These are phyloP conservation scores for Manis crassicaudata DNA, from an alignment of 2,797 vertebrate species.

Conservation along the genomic window DNA sequence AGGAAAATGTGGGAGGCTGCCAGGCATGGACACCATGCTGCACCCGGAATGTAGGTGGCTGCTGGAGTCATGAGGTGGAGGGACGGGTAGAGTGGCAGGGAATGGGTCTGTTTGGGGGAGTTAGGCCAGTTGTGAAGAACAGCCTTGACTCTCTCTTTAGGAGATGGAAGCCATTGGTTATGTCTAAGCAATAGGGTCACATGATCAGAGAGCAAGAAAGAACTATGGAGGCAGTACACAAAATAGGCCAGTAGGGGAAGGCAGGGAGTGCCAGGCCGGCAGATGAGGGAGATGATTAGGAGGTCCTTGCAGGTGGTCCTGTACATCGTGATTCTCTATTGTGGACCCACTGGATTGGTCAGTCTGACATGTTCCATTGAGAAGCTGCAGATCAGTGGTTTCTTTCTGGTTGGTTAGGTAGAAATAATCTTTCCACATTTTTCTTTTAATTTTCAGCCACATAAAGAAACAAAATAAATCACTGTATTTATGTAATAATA, in stretches of 20 bases:
- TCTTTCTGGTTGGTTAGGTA: not conserved
- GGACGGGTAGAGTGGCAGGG: not conserved
- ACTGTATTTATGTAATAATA: not conserved
- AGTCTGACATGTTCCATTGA: not conserved
- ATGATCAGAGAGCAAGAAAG: not conserved
- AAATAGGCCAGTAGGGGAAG: not conserved
- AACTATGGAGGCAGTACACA: not conserved
- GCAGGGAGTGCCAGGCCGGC: not conserved
- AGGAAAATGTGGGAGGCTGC: not conserved
- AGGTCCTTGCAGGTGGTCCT: not conserved
- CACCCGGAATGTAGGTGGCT: not conserved
- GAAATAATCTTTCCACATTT: constrained; percentile 33
- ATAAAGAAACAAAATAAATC: constrained; percentile 10
- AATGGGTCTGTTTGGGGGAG: not conserved
- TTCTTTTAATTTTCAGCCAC: not conserved
- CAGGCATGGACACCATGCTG: not conserved
- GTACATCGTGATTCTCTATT: not conserved
- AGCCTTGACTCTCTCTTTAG: not conserved
- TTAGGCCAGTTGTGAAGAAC: not conserved
- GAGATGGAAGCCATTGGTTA: not conserved
- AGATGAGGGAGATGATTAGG: not conserved
- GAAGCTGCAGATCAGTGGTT: not conserved
- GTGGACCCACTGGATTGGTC: not conserved
- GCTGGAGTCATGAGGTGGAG: not conserved
- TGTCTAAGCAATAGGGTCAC: not conserved